Percentiles rank a stretch among this genome's conserved stretches.
phyloP scores from a whole-genome alignment of 2,113 vertebrate genomes.

The Melanostigma gelatinosum region DNA sequence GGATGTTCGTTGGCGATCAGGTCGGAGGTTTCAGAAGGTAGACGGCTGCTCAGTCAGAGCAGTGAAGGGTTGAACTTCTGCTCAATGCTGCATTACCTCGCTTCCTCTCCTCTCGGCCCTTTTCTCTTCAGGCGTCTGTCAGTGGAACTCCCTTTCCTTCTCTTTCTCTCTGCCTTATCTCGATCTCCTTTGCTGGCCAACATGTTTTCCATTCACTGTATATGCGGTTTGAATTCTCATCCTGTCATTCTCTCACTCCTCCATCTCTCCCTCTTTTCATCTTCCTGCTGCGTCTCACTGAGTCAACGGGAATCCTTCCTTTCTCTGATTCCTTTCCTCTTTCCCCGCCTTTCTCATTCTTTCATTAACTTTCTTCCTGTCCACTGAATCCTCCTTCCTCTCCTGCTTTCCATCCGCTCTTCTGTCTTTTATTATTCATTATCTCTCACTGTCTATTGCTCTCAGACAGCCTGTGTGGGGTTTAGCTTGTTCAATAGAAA shows the following conservation, averaged over 20 bases:
- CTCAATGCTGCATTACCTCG: slow-evolving; percentile 45
- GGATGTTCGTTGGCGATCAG: slow-evolving; percentile 21
- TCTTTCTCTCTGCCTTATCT: slow-evolving; percentile 27
- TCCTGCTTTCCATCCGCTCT: neutral
- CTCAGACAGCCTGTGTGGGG: slow-evolving; percentile 1
- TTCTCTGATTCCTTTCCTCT: neutral
- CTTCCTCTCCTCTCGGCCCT: slow-evolving; percentile 14
- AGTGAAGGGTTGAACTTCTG: slow-evolving; percentile 38
- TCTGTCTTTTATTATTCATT: slow-evolving; percentile 14
- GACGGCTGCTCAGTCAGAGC: slow-evolving; percentile 24
- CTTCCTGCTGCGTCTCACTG: slow-evolving; percentile 17
- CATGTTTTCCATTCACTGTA: slow-evolving; percentile 25
- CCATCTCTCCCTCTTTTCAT: neutral
- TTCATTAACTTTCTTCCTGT: slow-evolving; percentile 21
- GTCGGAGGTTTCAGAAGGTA: slow-evolving; percentile 28
- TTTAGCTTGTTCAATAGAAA: slow-evolving; percentile 17
- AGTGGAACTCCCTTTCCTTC: slow-evolving; percentile 7
- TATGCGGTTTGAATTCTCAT: slow-evolving; percentile 15
- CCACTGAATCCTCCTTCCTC: slow-evolving; percentile 4
- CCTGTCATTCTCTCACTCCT: neutral
- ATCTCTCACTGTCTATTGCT: slow-evolving; percentile 8
- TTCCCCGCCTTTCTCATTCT: neutral
- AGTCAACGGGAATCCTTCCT: slow-evolving; percentile 8
- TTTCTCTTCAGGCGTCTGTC: slow-evolving; percentile 32
- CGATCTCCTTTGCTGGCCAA: slow-evolving; percentile 18